Base-by-base conservation (phyloP, 2,888 invertebrate species). In the Pyrrhosoma nymphula region DNA sequence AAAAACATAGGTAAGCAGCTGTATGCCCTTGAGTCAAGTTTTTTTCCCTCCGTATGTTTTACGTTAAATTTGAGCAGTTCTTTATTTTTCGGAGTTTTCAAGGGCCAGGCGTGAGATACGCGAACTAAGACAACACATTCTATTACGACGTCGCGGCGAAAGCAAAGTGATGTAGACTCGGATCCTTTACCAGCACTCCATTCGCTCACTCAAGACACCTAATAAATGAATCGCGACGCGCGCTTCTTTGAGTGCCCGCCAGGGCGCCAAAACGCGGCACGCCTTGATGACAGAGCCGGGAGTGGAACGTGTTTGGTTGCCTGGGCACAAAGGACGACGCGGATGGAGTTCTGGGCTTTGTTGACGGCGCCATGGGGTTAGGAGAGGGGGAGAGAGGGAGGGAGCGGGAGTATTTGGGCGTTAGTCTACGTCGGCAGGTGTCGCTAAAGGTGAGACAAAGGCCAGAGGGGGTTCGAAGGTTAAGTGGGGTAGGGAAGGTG, bases 221-320 rank as follows among this genome's bases (percentile, higher is more conserved):
- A 69, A 69, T 69, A 69, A 69, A 69, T 69, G 69, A 69, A 69
- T 69, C 69, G 69, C 69, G 69, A 26, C n/a, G 20, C 69, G 69
- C 69, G 69, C 69, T 69, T 69, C 69, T 10, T 16, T 20, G 26
- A 69, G 69, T 26, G 69, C 69, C 69, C 23, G 26, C 69, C 69
- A 26, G 26, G 23, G 26, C 10, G 69, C 26, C 60, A 18, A 8
- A 60, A 20, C 47, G 60, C 60, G 26, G 4, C 23, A 20, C 10
- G 23, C 23, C 69, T 60, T 14, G 60, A 60, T 14, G 60, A 60
- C 60, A 60, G n/a, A 23, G 26, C 10, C 69, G 69, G 18, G 69
- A 8, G 69, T n/a, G 69, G 69, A 12, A 26, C 69, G 69, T 69
- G n/a, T 69, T 69, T 69, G 69, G 69, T 23, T 26, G 69, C 69